phyloP scores from a whole-genome alignment of 2,797 vertebrate genomes.

The Halcyon smyrnensis region DNA sequence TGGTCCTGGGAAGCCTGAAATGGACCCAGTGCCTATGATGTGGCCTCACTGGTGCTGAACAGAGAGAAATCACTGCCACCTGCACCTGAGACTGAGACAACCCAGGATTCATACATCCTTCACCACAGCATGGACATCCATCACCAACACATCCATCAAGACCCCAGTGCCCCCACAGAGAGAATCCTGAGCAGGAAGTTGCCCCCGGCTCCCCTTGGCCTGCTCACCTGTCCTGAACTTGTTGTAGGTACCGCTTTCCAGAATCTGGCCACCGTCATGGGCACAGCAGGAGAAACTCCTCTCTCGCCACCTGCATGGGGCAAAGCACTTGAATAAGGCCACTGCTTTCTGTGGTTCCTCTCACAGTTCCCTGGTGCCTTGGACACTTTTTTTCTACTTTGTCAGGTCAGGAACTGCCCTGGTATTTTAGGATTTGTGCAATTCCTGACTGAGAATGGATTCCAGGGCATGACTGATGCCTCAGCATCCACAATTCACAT shows the following conservation, averaged over 20 bases:
- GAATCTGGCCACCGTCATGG: constrained; percentile 63
- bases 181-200: neutral
- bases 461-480: neutral
- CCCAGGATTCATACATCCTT: neutral
- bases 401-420: neutral
- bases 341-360: neutral
- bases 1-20: neutral
- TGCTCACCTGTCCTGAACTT: constrained; percentile 85
- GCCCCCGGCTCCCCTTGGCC: neutral
- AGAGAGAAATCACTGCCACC: neutral
- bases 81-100: neutral
- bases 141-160: neutral
- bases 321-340: neutral
- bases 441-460: accelerated
- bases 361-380: neutral
- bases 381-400: neutral
- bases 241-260: constrained; percentile 84
- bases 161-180: accelerated
- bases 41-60: neutral
- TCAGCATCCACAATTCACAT: neutral
- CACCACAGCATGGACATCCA: neutral
- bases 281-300: constrained; percentile 81
- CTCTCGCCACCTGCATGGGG: constrained; percentile 85
- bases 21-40: neutral
- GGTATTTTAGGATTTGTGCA: neutral